Evolutionary conservation across 2,113 vertebrate genomes (phyloP), one percentile per base, ranked within the genome.

Genomic region (Heliornis fulica): DNA sequence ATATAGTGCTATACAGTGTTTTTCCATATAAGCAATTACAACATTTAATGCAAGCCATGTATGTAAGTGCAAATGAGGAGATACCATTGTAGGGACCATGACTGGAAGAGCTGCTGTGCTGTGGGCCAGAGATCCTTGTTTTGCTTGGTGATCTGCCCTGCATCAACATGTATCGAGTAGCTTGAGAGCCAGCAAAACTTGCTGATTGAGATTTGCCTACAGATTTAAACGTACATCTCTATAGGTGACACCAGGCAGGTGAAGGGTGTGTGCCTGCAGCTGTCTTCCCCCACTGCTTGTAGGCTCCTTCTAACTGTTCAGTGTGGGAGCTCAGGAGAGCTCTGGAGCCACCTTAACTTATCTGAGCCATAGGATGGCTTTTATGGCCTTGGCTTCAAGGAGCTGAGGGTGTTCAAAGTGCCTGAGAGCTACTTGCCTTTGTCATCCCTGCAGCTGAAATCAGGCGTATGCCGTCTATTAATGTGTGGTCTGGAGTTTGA

Each of bases 361-460:
- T 70, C 90, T 45, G 59, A 80, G 57, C 34, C 21, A 11, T 34
- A 23, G 50, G 21, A 15, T 43, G 46, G n/a, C 38, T 93, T 95
- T 96, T 95, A 91, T 59, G 64, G 68, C 50, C 63, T 88, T 18
- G 5, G n/a, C 56, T 86, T 74, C 34, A 57, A 60, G 50, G 64
- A 60, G 83, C 34, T 50, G 32, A 54, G 59, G 54, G 19, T 26
- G 15, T 69, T 84, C 53, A 18, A 31, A 85, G 77, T n/a, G 32
- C 28, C 82, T 57, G 74, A 84, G n/a, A 69, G 65, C 72, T 83
- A 50, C 61, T 82, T 11, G 6, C 45, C 63, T 83, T 90, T 21
- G n/a, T 84, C 87, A 51, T 75, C 50, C 28, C 50, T 63, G 34
- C 75, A 91, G 57, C 31, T 5, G 7, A 86, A 93, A 36, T 60